Evolutionary conservation across 2,113 vertebrate genomes (phyloP).

Genomic region (Oncorhynchus clarkii): DNA sequence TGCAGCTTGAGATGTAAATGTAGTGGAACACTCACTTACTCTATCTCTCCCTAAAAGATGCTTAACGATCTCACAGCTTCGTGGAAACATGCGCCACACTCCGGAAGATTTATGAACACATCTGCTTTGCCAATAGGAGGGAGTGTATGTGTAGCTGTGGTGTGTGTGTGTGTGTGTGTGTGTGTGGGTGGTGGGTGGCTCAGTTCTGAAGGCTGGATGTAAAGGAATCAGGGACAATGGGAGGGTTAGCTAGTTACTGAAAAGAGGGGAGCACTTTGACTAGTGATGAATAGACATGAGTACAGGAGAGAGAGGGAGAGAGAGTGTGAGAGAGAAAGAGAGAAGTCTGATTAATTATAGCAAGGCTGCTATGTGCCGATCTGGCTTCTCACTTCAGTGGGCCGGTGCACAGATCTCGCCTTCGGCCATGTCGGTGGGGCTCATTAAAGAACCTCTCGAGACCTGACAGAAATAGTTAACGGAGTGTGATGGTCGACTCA

Average conservation of each 20-base stretch:
- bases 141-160: not conserved
- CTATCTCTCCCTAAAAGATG: constrained; percentile 22
- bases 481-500: constrained; percentile 85
- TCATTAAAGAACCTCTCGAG: constrained; percentile 93
- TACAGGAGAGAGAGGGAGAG: constrained; percentile 37
- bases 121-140: constrained; percentile 19
- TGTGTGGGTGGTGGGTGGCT: too few relatives aligned
- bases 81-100: not conserved
- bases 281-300: constrained; percentile 85
- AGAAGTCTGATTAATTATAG: constrained; percentile 89
- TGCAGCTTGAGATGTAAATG: not conserved
- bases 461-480: constrained; percentile 90
- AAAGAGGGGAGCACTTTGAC: constrained; percentile 60
- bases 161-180: too few relatives aligned
- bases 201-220: not conserved
- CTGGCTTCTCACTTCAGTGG: constrained; percentile 92
- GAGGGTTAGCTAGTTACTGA: constrained; percentile 19
- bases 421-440: constrained; percentile 91
- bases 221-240: not conserved
- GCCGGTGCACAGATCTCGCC: constrained; percentile 83
- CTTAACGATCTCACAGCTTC: not conserved
- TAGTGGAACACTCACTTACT: not conserved
- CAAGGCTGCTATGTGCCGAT: constrained; percentile 86
- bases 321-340: constrained; percentile 8
- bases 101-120: constrained; percentile 23